Conservation (phyloP, 1,140 invertebrate species). For the Drosophila sproati region DNA sequence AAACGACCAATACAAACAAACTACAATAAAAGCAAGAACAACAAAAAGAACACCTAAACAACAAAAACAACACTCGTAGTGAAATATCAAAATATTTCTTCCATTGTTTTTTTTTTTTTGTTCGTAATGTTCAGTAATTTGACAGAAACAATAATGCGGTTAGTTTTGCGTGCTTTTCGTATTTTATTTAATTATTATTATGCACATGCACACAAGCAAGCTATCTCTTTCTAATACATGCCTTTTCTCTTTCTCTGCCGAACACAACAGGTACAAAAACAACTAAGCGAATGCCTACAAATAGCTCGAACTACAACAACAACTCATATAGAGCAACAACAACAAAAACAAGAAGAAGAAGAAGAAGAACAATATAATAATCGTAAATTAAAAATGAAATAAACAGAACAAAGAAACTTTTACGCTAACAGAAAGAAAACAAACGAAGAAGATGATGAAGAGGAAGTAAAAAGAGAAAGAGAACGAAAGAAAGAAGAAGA, state of each 20-base stretch:
- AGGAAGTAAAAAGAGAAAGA: not conserved
- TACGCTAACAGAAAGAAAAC: slow-evolving; percentile 2
- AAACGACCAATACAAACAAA: slow-evolving; percentile 40
- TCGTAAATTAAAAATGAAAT: slow-evolving; percentile 8
- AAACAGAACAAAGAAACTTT: slow-evolving; percentile 20
- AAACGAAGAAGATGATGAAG: slow-evolving; percentile 14
- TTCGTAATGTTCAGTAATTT: slow-evolving; percentile 33
- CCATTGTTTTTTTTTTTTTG: slow-evolving; percentile 18
- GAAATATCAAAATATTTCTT: slow-evolving; percentile 7
- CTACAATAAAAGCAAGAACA: slow-evolving; percentile 32
- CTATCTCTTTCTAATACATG: slow-evolving; percentile 39
- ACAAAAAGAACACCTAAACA: slow-evolving; percentile 38
- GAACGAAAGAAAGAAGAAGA: slow-evolving; percentile 20
- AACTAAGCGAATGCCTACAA: slow-evolving; percentile 41
- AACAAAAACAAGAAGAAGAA: slow-evolving; percentile 21
- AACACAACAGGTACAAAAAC: slow-evolving; percentile 55
- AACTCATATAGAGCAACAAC: slow-evolving; percentile 21
- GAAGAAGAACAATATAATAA: slow-evolving; percentile 12
- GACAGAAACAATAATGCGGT: slow-evolving; percentile 48
- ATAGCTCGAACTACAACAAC: slow-evolving; percentile 16
- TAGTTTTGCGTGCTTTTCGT: slow-evolving; percentile 44
- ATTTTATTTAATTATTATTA: not conserved
- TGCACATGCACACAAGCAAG: not conserved
- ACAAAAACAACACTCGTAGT: slow-evolving; percentile 42
- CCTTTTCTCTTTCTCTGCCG: slow-evolving; percentile 6